Evolutionary conservation across 2,888 invertebrate species (phyloP).

Genomic region (Empis livida): DNA sequence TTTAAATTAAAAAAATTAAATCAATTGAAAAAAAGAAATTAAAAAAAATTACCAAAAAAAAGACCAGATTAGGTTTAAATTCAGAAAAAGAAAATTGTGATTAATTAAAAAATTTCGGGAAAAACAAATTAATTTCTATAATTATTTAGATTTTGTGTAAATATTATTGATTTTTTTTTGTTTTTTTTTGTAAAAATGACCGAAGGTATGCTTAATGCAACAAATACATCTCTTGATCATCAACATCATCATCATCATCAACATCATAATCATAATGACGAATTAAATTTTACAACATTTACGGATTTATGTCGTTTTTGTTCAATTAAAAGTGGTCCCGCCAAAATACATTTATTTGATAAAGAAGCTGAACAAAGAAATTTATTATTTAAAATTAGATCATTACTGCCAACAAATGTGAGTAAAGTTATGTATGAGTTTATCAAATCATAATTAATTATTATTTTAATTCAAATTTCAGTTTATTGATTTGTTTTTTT

Average conservation of each 20-base stretch:
- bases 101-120: no score
- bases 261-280: conserved; percentile 33
- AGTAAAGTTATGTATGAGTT: conserved; percentile 25
- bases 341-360: conserved; percentile 56
- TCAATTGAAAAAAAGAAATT: neutral
- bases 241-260: conserved; percentile 21
- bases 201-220: conserved; percentile 26
- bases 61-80: no score
- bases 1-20: no score
- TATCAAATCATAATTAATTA: neutral
- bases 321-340: conserved; percentile 53
- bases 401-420: conserved; percentile 55
- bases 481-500: no score
- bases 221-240: conserved; percentile 9
- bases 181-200: conserved; percentile 11
- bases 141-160: no score
- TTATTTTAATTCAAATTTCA: no score
- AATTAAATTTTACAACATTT: conserved; percentile 54
- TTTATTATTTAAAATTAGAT: conserved; percentile 54
- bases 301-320: conserved; percentile 58
- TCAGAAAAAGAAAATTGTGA: no score
- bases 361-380: conserved; percentile 59
- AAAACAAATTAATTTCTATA: no score
- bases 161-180: no score
- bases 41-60: neutral